Base-by-base conservation (phyloP, 2,113 vertebrate species). In the Nibea coibor region DNA sequence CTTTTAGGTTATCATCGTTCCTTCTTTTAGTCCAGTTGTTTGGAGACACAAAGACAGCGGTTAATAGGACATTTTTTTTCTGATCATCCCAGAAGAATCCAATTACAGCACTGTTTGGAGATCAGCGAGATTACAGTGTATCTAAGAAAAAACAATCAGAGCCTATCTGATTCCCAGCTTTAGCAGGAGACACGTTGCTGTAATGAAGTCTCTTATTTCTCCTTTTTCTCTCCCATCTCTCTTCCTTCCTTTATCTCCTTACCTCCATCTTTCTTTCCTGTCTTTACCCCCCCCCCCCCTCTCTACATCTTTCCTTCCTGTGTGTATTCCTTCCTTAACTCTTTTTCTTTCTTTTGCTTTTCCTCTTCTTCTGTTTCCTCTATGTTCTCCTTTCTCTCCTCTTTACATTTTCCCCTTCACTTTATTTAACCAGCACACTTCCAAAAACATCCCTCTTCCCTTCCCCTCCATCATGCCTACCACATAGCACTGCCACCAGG, bases 141-240 rank as follows among this genome's bases (percentile, higher is more conserved):
- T 95, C 94, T 93, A 90, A 91, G 88, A 88, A 90, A 95, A 94
- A 95, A 95, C 94, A 94, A 94, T 95, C 94, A 94, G 84, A 84
- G 90, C 89, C 91, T 94, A 94, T 95, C 95, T 95, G 95, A 95
- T 95, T 87, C 83, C 61, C 73, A 64, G 89, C 87, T 92, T 93
- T 87, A 91, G 87, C 86, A 61, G 84, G 68, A 88, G 89, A 88
- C 84, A 80, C 71, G 75, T 88, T 68, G 72, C 78, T 82, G 87
- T 91, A 94, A 92, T 90, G 90, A 93, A 92, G 90, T 89, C 81
- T 83, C 83, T 80, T 82, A 81, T 91, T 89, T 82, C 88, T 82
- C 68, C 77, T 72, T 74, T 35, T 82, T 80, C 70, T 67, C 39
- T 64, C 45, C 70, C 19, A 64, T 87, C 76, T 77, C 56, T 66